Conservation (phyloP, 2,797 vertebrate genomes). For the Schizothorax lantsangensis region DNA sequence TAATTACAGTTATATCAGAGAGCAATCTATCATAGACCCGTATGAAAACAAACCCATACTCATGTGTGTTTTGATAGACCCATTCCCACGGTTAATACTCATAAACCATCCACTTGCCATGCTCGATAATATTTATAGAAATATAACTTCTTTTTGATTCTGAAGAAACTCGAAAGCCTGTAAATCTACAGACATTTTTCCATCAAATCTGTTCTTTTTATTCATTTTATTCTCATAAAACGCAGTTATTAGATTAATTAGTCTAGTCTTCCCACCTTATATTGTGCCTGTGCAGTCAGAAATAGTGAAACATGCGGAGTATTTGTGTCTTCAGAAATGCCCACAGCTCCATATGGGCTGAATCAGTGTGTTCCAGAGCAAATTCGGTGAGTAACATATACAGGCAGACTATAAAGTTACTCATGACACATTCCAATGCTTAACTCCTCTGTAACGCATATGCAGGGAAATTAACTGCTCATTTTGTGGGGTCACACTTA, state of each 20-base stretch:
- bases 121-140: constrained; percentile 45
- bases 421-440: constrained; percentile 61
- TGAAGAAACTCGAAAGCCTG: neutral
- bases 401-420: constrained; percentile 61
- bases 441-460: constrained; percentile 56
- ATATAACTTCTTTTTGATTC: constrained; percentile 28
- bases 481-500: constrained; percentile 57
- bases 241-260: constrained; percentile 44
- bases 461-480: constrained; percentile 58
- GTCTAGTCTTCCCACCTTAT: neutral
- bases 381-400: constrained; percentile 62
- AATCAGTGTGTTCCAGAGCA: constrained; percentile 58
- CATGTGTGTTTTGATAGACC: constrained; percentile 46
- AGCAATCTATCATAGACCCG: constrained; percentile 50
- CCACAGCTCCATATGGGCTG: constrained; percentile 56
- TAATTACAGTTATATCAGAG: constrained; percentile 51
- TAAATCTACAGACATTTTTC: neutral
- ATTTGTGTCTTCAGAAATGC: constrained; percentile 53
- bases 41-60: constrained; percentile 50
- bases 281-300: neutral
- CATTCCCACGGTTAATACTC: constrained; percentile 50
- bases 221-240: neutral
- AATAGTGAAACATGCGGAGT: constrained; percentile 24
- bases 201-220: neutral
- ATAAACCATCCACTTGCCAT: constrained; percentile 35